phyloP scores from a whole-genome alignment of 2,797 vertebrate species.

The Gobio occitaniae region DNA sequence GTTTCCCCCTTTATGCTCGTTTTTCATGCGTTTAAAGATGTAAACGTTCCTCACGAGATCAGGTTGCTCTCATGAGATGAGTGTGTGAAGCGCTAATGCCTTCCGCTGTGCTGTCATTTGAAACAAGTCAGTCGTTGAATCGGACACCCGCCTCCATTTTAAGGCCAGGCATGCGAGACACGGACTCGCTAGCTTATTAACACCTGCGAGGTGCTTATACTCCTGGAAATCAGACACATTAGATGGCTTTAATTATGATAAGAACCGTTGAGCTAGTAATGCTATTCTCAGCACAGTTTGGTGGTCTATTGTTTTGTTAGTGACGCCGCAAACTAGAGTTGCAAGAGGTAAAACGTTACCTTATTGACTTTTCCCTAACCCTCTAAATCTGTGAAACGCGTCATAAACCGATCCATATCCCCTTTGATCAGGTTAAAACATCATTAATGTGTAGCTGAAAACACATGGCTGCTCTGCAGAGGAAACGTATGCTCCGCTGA shows the following conservation, averaged over 20 bases:
- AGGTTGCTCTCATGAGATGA: not conserved
- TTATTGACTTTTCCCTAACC: constrained; percentile 34
- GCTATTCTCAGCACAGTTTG: not conserved
- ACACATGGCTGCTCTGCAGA: constrained; percentile 56
- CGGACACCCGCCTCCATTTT: constrained; percentile 43
- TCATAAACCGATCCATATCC: constrained; percentile 47
- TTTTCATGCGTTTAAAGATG: not conserved
- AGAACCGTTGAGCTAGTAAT: not conserved
- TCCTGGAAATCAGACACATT: constrained; percentile 50
- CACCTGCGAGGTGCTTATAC: constrained; percentile 53
- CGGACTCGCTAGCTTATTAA: constrained; percentile 47
- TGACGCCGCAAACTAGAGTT: not conserved
- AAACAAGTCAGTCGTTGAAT: constrained; percentile 58
- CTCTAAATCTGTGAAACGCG: constrained; percentile 9
- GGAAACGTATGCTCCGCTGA: constrained; percentile 50
- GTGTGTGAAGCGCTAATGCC: constrained; percentile 15
- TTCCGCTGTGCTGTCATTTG: constrained; percentile 43
- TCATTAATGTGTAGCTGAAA: constrained; percentile 60
- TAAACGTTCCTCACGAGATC: not conserved
- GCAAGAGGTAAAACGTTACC: constrained; percentile 30
- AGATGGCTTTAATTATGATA: constrained; percentile 11
- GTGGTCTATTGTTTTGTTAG: too few relatives aligned
- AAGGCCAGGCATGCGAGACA: constrained; percentile 25
- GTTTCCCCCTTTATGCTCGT: too few relatives aligned
- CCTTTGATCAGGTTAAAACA: constrained; percentile 62